Conservation (phyloP, 53 echinoderm and acorn worm genomes). For the Crossaster papposus region DNA sequence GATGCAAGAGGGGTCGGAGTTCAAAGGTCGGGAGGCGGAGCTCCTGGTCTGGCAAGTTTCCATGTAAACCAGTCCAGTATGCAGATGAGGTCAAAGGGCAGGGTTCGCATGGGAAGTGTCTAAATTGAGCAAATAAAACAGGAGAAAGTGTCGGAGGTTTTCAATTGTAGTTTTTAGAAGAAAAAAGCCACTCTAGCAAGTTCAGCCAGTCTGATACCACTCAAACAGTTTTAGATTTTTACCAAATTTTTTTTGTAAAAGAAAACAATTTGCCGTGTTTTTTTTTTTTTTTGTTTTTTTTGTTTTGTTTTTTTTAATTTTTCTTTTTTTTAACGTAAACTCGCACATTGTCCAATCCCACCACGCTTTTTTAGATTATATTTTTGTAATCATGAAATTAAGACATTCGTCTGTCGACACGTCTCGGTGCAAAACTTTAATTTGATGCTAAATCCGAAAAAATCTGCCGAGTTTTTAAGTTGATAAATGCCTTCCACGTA, state of each 20-base stretch:
- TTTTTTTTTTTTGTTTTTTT: not conserved
- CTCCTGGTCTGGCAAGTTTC: conserved; percentile 97
- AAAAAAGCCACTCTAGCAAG: too few relatives aligned
- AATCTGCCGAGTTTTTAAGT: too few relatives aligned
- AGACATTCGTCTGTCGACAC: not conserved
- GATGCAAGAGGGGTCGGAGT: conserved; percentile 76
- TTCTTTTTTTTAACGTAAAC: conserved; percentile 1
- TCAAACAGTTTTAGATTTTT: too few relatives aligned
- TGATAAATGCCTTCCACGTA: too few relatives aligned
- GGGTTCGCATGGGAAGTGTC: not conserved
- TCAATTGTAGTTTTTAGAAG: too few relatives aligned
- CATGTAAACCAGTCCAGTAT: conserved; percentile 61
- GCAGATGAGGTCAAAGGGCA: not conserved
- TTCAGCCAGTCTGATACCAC: not conserved
- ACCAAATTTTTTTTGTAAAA: not conserved
- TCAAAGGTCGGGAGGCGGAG: conserved; percentile 73
- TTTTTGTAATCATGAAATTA: not conserved
- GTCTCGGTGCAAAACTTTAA: too few relatives aligned
- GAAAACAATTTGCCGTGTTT: not conserved
- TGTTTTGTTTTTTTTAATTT: not conserved
- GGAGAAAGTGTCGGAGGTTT: too few relatives aligned
- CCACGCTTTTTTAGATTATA: not conserved
- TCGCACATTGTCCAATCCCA: conserved; percentile 2
- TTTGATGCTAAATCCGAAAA: too few relatives aligned
- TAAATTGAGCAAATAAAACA: not conserved